A percentile compares a stretch with the other conserved stretches of the same genome.
Evolutionary conservation across 2,113 vertebrate species (phyloP).

Genomic region (Triplophysa rosa): DNA sequence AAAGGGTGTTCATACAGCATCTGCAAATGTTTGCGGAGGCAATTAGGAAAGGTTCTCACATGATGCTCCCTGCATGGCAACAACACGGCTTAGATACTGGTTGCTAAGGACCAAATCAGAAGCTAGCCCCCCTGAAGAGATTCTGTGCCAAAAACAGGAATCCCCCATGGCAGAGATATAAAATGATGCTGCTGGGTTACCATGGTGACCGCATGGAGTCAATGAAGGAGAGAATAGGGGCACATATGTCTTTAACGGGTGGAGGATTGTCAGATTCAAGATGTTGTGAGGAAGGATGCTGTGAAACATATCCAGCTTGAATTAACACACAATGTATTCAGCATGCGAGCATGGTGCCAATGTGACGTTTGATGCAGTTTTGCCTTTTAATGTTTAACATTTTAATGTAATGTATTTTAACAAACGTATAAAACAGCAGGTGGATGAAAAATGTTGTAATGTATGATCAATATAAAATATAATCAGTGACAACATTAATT

Average conservation of each 20-base stretch:
- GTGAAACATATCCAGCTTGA: not conserved
- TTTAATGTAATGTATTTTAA: not conserved
- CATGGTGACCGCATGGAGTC: slow-evolving; percentile 46
- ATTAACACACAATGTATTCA: not conserved
- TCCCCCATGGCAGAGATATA: slow-evolving; percentile 26
- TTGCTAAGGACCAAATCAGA: slow-evolving; percentile 49
- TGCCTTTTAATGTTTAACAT: not conserved
- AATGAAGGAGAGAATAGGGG: slow-evolving; percentile 9
- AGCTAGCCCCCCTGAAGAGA: slow-evolving; percentile 36
- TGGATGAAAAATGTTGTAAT: not conserved
- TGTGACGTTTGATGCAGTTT: not conserved
- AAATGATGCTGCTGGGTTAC: slow-evolving; percentile 40
- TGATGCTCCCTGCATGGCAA: slow-evolving; percentile 43
- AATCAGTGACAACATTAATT: too few species aligned
- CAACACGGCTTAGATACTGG: slow-evolving; percentile 41
- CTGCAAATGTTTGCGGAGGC: slow-evolving; percentile 3
- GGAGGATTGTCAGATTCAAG: slow-evolving; percentile 31
- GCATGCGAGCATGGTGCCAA: not conserved
- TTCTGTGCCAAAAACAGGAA: slow-evolving; percentile 44
- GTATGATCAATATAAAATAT: not conserved
- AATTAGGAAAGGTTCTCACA: slow-evolving; percentile 34
- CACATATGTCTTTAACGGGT: slow-evolving; percentile 24
- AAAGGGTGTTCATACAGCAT: slow-evolving; percentile 15
- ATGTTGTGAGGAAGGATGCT: not conserved
- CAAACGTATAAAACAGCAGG: not conserved